Percentiles rank a stretch among this genome's conserved stretches.
Conservation (phyloP, 1,140 invertebrate species). For the Zaprionus kolodkinae region DNA sequence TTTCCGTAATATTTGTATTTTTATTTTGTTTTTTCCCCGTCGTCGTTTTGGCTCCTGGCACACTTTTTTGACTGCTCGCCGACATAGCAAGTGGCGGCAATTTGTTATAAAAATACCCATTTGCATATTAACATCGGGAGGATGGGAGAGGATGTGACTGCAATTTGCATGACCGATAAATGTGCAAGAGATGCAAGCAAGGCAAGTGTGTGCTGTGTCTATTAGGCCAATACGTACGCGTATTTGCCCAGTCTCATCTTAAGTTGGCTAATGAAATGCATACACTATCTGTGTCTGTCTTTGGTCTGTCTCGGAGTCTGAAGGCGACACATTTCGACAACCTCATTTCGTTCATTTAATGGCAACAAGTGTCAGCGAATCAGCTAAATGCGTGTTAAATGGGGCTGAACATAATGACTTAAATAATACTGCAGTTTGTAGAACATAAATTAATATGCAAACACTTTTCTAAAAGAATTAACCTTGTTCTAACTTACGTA, state of each 20-base stretch:
- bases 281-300: slow-evolving; percentile 2
- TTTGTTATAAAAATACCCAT: slow-evolving; percentile 74
- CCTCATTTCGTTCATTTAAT: slow-evolving; percentile 41
- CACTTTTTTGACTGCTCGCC: slow-evolving; percentile 55
- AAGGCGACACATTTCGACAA: slow-evolving; percentile 45
- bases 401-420: slow-evolving; percentile 10
- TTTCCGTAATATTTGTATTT: slow-evolving; percentile 9
- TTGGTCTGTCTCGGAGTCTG: slow-evolving; percentile 19
- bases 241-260: slow-evolving; percentile 24
- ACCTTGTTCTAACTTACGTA: not conserved
- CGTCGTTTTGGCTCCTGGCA: slow-evolving; percentile 56
- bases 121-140: slow-evolving; percentile 35
- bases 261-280: slow-evolving; percentile 44
- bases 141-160: not conserved
- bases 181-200: slow-evolving; percentile 17
- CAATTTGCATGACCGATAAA: not conserved
- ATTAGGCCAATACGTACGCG: slow-evolving; percentile 48
- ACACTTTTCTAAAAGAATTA: not conserved
- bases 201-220: slow-evolving; percentile 55
- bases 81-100: slow-evolving; percentile 69
- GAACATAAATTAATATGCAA: not conserved
- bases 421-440: not conserved
- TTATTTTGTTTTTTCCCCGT: not conserved
- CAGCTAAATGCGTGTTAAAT: slow-evolving; percentile 31
- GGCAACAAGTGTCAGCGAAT: slow-evolving; percentile 34